Base-by-base conservation (phyloP, 2,797 vertebrate species). In the Podargus strigoides region DNA sequence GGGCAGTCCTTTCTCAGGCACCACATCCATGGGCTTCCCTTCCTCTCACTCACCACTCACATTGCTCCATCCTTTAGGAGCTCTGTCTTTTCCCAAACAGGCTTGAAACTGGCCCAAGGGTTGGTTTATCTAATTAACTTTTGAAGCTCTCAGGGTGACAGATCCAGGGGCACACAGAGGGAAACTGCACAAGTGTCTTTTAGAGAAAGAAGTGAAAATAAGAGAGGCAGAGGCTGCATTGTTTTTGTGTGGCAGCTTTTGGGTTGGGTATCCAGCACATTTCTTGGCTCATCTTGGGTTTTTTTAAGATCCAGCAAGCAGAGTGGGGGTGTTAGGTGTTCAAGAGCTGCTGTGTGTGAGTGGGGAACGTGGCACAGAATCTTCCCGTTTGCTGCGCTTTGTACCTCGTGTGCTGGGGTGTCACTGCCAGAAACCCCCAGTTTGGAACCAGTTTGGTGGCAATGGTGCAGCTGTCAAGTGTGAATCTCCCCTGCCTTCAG, bases 361-460 rank as follows among this genome's bases (percentile, higher is more conserved):
- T 1, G 1, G 58, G n/a, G 28, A 69, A 12, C 0, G 5, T 0
- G 10, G 42, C 0, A 2, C 47, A 30, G 47, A 15, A 26, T 39
- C 79, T 53, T 49, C 20, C 24, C 42, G 3, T 32, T n/a, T 41
- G 23, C 32, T 42, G 46, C 6, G 2, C 39, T 36, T 21, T 3
- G 5, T 20, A 4, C 12, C 4, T 32, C 17, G 26, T 22, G 28
- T 44, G 13, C 37, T 19, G 62, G 18, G 46, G 4, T 53, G 69
- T 58, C 32, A 9, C 52, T 27, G 21, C 52, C 28, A 34, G 24
- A 30, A 39, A 5, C 16, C 23, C 22, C 23, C 46, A 59, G n/a
- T n/a, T n/a, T n/a, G 56, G 32, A 66, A 30, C 28, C 12, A 12
- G 24, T 23, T 21, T 24, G 39, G 32, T 59, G 67, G 46, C 53